phyloP scores from a whole-genome alignment of 37 sponge, comb jelly and placozoan genomes.

The Aplysina aerophoba region DNA sequence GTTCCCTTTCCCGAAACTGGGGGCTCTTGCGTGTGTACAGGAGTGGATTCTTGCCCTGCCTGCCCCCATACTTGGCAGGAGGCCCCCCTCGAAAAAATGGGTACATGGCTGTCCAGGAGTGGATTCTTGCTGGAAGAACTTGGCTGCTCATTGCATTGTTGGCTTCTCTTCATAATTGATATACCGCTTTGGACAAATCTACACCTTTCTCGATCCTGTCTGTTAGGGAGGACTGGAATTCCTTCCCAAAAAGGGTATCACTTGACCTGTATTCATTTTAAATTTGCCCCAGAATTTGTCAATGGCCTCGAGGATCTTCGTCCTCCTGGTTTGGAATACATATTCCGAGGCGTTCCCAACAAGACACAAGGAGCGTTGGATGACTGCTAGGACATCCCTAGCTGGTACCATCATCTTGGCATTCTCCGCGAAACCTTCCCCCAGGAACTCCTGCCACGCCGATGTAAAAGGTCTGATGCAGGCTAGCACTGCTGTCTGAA shows the following conservation, averaged over 20 bases:
- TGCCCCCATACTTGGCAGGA: conserved; percentile 21
- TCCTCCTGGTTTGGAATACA: not conserved
- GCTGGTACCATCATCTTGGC: not conserved
- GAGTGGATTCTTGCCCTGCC: conserved; percentile 7
- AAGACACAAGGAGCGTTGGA: not conserved
- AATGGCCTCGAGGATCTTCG: not conserved
- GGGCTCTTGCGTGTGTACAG: conserved; percentile 8
- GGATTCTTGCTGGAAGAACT: not conserved
- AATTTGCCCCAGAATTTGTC: not conserved
- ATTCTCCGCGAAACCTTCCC: not conserved
- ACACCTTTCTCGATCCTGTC: conserved; percentile 28
- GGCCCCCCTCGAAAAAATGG: conserved; percentile 47
- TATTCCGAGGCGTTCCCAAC: conserved; percentile 22
- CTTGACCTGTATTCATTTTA: not conserved
- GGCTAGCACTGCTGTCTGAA: conserved; percentile 22
- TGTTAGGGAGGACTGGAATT: conserved; percentile 17
- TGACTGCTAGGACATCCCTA: not conserved
- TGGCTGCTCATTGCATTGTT: not conserved
- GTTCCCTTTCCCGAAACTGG: not conserved
- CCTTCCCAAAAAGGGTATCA: conserved; percentile 34
- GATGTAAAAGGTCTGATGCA: conserved; percentile 15
- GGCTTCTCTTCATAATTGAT: conserved; percentile 21
- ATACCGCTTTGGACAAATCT: conserved; percentile 36
- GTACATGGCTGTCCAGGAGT: not conserved
- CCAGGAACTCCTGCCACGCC: conserved; percentile 30